phyloP scores from a whole-genome alignment of 2,797 vertebrate genomes.

The Acomys russatus region DNA sequence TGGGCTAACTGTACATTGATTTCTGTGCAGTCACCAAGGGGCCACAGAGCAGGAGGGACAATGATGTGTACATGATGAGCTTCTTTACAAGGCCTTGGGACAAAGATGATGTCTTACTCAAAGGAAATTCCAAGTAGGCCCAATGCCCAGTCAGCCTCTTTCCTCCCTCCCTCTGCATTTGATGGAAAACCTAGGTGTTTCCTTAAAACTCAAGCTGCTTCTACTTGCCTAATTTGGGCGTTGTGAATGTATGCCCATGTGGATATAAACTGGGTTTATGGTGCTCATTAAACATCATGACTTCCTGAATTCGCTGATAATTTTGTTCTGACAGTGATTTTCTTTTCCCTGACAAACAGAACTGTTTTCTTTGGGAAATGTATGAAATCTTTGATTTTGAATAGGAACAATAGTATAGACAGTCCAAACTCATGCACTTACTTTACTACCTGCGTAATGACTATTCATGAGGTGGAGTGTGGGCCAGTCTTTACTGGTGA shows the following conservation, averaged over 20 bases:
- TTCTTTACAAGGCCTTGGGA: neutral
- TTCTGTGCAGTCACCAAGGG: neutral
- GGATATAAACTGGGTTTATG: neutral
- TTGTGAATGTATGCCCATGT: neutral
- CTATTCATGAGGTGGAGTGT: neutral
- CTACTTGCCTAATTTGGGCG: neutral
- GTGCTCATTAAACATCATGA: neutral
- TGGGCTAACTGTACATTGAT: neutral
- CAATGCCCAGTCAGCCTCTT: neutral
- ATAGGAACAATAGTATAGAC: neutral
- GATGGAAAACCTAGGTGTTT: neutral
- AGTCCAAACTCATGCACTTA: neutral
- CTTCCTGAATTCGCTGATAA: neutral
- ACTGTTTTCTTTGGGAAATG: neutral
- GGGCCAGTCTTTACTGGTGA: neutral
- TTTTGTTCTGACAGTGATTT: neutral
- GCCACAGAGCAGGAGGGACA: neutral
- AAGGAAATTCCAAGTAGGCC: neutral
- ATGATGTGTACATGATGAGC: neutral
- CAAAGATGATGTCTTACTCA: too few species aligned
- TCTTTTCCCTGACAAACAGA: neutral
- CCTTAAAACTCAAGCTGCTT: neutral
- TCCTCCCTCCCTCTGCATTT: rapidly evolving
- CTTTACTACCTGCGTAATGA: neutral
- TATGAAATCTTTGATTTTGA: neutral